Base-by-base conservation (phyloP, 2,797 vertebrate genomes). In the Poeciliopsis gracilis region DNA sequence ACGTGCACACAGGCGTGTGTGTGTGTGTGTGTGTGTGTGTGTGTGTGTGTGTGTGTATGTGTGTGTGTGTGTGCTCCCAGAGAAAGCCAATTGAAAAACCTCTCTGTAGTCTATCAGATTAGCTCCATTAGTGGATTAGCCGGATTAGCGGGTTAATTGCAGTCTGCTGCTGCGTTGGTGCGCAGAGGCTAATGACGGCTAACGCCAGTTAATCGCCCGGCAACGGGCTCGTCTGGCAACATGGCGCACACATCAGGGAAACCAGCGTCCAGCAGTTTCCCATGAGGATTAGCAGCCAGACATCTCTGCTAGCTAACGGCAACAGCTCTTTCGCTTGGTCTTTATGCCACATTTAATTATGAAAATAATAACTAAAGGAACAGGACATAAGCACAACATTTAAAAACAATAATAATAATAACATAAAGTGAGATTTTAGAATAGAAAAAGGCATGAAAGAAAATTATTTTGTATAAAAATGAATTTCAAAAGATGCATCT, bases 121-220 rank as follows among this genome's bases (percentile, higher is more conserved):
- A 94, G 92, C 92, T 93, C 91, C 85, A 93, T 94, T 94, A 94
- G 92, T 88, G 93, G 94, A 94, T 95, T 94, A 93, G 91, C 91
- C 77, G 92, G 94, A 94, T 94, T 95, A 94, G 91, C 85, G 91
- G 87, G 90, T 94, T 95, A 95, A 95, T 94, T 94, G 93, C 92
- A 81, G 93, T 93, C 93, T 91, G 91, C 87, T 93, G 90, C 83
- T 89, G 93, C 93, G 87, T 92, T 89, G 93, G 80, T 87, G 90
- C 85, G 1, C 87, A 41, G 89, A 92, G 92, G 93, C 93, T 93
- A 94, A 94, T 93, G 92, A 92, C 13, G 81, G 93, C 91, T 93
- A 94, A 92, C 84, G 87, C 91, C 89, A 45, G 90, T 92, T 94
- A 93, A 95, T 94, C 92, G 47, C 90, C 88, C 86, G 78, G 92